A percentile compares a stretch with the other conserved stretches of the same genome.
phyloP scores from a whole-genome alignment of 2,797 vertebrate genomes.

The Acrocephalus scirpaceus region DNA sequence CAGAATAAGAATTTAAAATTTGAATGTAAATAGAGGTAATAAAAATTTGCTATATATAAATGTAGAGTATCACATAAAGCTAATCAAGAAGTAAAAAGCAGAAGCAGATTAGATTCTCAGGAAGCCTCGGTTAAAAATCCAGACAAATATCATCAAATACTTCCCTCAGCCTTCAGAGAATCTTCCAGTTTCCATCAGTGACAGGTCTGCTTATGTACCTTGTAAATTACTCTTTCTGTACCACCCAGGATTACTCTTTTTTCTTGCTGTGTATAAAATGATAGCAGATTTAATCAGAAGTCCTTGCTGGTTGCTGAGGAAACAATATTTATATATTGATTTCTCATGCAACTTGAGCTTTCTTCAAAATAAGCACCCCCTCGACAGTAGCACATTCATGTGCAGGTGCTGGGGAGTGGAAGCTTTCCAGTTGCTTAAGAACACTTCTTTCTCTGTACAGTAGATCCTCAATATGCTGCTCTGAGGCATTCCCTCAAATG shows the following conservation, averaged over 20 bases:
- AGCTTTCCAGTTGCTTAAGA: neutral
- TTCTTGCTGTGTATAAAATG: neutral
- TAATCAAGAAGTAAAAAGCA: neutral
- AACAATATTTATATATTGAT: slow-evolving; percentile 3
- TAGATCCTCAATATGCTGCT: neutral
- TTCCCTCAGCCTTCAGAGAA: neutral
- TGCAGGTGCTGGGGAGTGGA: neutral
- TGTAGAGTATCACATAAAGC: neutral
- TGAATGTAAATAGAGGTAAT: neutral
- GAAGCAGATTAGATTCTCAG: neutral
- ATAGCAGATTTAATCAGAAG: neutral
- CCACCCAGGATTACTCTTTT: neutral
- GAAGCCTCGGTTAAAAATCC: neutral
- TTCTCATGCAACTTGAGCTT: neutral
- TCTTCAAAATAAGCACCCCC: neutral
- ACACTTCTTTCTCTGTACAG: neutral
- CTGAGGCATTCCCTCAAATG: neutral
- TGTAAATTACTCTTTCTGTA: neutral
- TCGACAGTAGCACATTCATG: neutral
- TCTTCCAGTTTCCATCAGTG: neutral
- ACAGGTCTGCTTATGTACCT: neutral
- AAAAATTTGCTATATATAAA: neutral
- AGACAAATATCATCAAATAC: neutral
- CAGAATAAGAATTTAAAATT: neutral
- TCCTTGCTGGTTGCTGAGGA: slow-evolving; percentile 21